These are phyloP conservation scores for Potamilus streckersoni DNA, from an alignment of 1,140 invertebrate genomes.

Conservation along the genomic window DNA sequence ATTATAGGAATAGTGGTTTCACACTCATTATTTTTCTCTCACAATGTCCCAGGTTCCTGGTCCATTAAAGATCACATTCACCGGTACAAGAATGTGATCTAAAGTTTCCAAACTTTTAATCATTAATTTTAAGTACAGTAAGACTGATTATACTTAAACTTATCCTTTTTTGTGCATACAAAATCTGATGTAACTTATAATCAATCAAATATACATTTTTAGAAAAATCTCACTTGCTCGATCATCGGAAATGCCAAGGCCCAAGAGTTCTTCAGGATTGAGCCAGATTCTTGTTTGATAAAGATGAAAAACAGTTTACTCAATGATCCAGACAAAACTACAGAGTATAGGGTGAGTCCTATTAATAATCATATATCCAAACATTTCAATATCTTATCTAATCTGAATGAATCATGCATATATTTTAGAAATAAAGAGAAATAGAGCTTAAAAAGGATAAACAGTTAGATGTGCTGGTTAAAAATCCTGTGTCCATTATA, in stretches of 20 bases:
- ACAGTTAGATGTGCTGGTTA: no score
- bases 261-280: slow-evolving; percentile 50
- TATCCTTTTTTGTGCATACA: neutral
- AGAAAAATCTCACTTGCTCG: slow-evolving; percentile 47
- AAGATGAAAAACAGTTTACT: slow-evolving; percentile 43
- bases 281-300: slow-evolving; percentile 50
- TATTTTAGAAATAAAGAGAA: no score
- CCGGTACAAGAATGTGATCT: neutral
- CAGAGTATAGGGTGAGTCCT: slow-evolving; percentile 45
- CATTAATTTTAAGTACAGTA: neutral
- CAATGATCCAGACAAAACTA: slow-evolving; percentile 44
- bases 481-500: no score
- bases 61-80: neutral
- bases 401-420: no score
- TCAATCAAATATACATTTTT: slow-evolving; percentile 6
- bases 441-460: no score
- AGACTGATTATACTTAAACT: neutral
- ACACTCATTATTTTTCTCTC: no score
- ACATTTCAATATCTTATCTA: no score
- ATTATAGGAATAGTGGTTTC: no score
- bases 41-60: neutral
- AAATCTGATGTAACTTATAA: neutral
- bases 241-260: slow-evolving; percentile 49
- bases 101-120: neutral
- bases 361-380: no score